Evolutionary conservation across 2,797 vertebrate species (phyloP).

Genomic region (Hozukius guyotensis): DNA sequence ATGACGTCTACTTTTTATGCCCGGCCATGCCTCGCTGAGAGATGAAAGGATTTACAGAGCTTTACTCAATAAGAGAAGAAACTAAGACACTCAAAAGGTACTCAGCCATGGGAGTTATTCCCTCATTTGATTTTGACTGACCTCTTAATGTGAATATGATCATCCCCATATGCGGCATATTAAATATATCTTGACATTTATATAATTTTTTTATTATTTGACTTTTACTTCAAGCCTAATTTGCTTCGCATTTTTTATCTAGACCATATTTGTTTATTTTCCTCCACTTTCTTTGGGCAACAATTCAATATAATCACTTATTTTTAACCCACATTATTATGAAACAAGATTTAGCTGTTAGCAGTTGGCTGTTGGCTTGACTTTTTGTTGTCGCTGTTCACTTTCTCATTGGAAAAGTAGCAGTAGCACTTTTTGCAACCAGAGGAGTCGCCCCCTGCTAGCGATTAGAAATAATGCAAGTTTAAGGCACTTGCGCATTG

Average conservation of each 20-base stretch:
- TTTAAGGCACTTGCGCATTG: too few relatives aligned
- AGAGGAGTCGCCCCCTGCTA: too few relatives aligned
- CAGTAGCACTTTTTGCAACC: too few relatives aligned
- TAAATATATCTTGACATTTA: neutral
- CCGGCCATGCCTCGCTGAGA: neutral
- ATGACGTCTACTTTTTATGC: conserved; percentile 24
- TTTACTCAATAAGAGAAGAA: conserved; percentile 4
- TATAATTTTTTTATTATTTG: neutral
- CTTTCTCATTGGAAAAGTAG: neutral
- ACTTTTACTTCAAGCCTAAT: neutral
- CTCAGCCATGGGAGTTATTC: neutral
- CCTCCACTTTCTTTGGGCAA: neutral
- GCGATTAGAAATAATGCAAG: too few relatives aligned
- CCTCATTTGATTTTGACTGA: neutral
- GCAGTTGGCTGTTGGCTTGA: neutral
- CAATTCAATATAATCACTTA: neutral
- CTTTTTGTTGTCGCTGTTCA: neutral
- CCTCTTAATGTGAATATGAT: neutral
- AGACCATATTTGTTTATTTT: neutral
- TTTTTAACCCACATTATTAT: neutral
- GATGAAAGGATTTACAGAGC: conserved; percentile 32
- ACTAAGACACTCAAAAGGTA: neutral
- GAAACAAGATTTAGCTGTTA: neutral
- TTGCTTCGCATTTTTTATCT: neutral
- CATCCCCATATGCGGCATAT: neutral